Evolutionary conservation across 2,113 vertebrate species (phyloP).

Genomic region (Riparia riparia): DNA sequence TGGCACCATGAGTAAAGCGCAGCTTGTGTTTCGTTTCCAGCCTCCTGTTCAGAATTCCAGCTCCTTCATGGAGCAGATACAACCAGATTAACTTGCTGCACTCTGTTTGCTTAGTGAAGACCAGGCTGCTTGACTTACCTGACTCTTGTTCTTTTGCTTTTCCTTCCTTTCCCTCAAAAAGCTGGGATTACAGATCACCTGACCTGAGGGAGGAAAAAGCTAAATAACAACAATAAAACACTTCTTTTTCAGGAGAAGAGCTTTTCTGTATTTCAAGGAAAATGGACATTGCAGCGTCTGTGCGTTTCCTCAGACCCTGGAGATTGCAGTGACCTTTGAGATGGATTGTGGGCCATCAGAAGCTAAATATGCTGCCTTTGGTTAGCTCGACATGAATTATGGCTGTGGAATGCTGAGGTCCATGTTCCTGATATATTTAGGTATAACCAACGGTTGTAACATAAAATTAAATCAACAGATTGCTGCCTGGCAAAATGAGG

Average conservation of each 20-base stretch:
- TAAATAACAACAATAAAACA: accelerated
- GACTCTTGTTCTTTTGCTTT: background rate
- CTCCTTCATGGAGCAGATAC: background rate
- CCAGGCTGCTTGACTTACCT: background rate
- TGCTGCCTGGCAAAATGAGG: background rate
- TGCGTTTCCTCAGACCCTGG: constrained; percentile 32
- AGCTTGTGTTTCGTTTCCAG: background rate
- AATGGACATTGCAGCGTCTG: background rate
- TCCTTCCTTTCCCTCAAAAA: background rate
- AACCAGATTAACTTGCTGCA: background rate
- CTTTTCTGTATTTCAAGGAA: background rate
- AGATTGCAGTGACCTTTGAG: constrained; percentile 34
- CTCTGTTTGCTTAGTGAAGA: background rate
- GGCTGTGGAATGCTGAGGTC: constrained; percentile 34
- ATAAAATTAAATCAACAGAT: constrained; percentile 52
- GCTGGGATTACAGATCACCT: background rate
- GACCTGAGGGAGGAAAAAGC: accelerated
- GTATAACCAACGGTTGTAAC: constrained; percentile 38
- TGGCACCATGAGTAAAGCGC: background rate
- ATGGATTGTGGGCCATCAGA: constrained; percentile 29
- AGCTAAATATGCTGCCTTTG: constrained; percentile 34
- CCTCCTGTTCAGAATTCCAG: constrained; percentile 6
- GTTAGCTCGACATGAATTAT: constrained; percentile 22
- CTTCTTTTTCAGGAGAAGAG: background rate
- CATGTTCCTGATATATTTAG: constrained; percentile 59